These are phyloP conservation scores for Catotricha subobsoleta DNA, from an alignment of 2,888 invertebrate species.

Conservation along the genomic window DNA sequence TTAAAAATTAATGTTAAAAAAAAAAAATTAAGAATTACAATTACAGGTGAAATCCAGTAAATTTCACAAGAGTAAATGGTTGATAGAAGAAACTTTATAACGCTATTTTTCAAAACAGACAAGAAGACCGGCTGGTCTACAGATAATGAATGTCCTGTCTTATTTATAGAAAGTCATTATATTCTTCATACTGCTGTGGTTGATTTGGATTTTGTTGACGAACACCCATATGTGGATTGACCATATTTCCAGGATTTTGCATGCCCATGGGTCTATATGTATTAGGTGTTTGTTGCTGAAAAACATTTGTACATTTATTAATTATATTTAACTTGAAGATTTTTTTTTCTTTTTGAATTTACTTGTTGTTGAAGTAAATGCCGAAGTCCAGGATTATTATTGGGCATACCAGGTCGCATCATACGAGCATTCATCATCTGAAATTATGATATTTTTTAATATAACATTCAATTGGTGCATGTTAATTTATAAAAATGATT, in stretches of 20 bases:
- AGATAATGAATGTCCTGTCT: too few relatives aligned
- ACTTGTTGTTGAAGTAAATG: constrained; percentile 41
- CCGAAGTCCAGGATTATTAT: constrained; percentile 64
- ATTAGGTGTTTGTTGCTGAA: constrained; percentile 13
- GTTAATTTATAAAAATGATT: background rate
- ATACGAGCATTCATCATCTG: constrained; percentile 31
- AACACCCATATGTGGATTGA: constrained; percentile 12
- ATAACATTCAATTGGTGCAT: constrained; percentile 13
- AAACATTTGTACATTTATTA: background rate
- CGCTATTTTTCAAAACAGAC: too few relatives aligned
- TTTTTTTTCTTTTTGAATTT: background rate
- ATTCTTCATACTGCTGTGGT: too few relatives aligned
- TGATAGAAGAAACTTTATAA: too few relatives aligned
- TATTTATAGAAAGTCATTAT: too few relatives aligned
- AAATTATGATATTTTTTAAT: constrained; percentile 7
- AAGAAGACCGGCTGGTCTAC: too few relatives aligned
- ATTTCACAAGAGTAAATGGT: too few relatives aligned
- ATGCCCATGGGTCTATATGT: constrained; percentile 13
- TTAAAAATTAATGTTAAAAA: too few relatives aligned
- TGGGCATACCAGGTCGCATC: constrained; percentile 55
- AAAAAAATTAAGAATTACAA: too few relatives aligned
- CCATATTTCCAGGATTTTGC: constrained; percentile 14
- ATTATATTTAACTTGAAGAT: background rate
- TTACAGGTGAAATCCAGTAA: too few relatives aligned
- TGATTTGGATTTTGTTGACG: constrained; percentile 12